Evolutionary conservation across 2,797 vertebrate genomes (phyloP), one percentile per base, ranked within the genome.

Genomic region (Amphiprion clarkii): DNA sequence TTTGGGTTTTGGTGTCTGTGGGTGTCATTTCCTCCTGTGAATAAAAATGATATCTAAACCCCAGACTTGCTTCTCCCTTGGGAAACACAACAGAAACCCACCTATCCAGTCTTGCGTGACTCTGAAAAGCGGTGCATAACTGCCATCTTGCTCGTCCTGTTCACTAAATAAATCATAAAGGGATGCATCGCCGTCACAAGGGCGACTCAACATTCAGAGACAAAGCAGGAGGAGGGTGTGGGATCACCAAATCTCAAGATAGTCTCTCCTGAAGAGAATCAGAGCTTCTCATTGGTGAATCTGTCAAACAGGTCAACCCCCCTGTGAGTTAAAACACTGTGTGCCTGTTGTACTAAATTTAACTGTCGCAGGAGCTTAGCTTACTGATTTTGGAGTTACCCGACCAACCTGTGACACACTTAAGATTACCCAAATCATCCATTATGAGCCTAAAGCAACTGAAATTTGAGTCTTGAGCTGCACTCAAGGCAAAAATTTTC

Each of bases 281-380:
- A 74, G 54, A 70, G 64, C 63, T 11, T 33, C 57, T 60, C 54
- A 40, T 13, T 42, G 16, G 39, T 2, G 16, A 78, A 10, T 56
- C 10, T 66, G 76, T 85, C 49, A 44, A 88, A 84, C 77, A 78
- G 59, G 85, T 79, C 39, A 16, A 64, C 19, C 78, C 58, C 70
- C 44, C n/a, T 17, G 70, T 58, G 65, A 60, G 2, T 9, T 78
- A 44, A 67, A 66, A n/a, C 9, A 53, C 46, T 63, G 36, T 63
- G 39, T 5, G 25, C 49, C 58, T 54, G 46, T 56, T 16, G 12
- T 36, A 52, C 48, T 69, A 10, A 63, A 33, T 44, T 60, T 36
- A 71, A 52, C 57, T 19, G n/a, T 48, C 55, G 17, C 39, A 19
- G 29, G 44, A 53, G 66, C 33, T 39, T 44, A 2, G 62, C 42